Percentiles rank a stretch among this genome's conserved stretches.
These are phyloP conservation scores for Alviniconcha strummeri DNA, from an alignment of 2,888 invertebrate species.

Conservation along the genomic window DNA sequence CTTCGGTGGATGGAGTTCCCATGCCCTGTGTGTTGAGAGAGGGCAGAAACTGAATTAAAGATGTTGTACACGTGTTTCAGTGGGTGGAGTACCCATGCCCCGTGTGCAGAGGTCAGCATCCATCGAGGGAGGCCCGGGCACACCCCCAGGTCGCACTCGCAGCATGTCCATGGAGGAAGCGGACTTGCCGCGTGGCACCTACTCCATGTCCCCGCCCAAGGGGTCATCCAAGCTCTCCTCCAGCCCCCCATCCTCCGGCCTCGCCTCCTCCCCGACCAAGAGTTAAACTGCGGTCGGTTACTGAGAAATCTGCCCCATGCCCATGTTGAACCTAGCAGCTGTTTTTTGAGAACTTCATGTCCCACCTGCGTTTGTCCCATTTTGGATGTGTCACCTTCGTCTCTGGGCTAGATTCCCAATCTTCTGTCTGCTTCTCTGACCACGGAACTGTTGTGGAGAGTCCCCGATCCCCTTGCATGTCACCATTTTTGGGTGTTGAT, in stretches of 20 bases:
- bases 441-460: background rate
- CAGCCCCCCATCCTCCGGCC: slow-evolving; percentile 38
- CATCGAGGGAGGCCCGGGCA: slow-evolving; percentile 51
- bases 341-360: background rate
- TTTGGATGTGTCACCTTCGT: background rate
- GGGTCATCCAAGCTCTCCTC: slow-evolving; percentile 42
- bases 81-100: slow-evolving; percentile 88
- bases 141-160: slow-evolving; percentile 74
- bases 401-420: background rate
- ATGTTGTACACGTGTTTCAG: slow-evolving; percentile 50
- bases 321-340: background rate
- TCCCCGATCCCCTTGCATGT: too few species aligned
- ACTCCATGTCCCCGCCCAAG: slow-evolving; percentile 65
- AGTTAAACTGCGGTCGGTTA: slow-evolving; percentile 33
- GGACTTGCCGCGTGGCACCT: slow-evolving; percentile 68
- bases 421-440: background rate
- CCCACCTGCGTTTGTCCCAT: background rate
- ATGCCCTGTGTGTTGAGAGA: too few species aligned
- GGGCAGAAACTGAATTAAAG: too few species aligned
- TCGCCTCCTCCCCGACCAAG: slow-evolving; percentile 49
- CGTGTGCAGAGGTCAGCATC: slow-evolving; percentile 81
- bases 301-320: background rate
- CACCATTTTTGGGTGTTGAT: too few species aligned
- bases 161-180: slow-evolving; percentile 75
- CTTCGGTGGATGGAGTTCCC: too few species aligned